Percentiles rank a stretch among this genome's conserved stretches.
Evolutionary conservation across 2,888 invertebrate species (phyloP).

Genomic region (Nudaria mundana): DNA sequence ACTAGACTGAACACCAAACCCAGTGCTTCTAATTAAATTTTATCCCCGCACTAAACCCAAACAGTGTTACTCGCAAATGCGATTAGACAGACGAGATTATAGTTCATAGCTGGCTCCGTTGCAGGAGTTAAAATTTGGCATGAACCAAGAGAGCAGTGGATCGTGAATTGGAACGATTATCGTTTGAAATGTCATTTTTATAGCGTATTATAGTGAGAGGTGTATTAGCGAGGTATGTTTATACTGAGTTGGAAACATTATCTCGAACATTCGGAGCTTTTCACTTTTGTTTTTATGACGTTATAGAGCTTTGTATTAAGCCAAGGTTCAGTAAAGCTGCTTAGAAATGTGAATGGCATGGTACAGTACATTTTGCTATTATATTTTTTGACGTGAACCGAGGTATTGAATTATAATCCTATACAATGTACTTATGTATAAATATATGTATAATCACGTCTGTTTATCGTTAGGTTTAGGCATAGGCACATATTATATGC

Average conservation of each 20-base stretch:
- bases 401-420: too few relatives aligned
- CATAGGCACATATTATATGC: too few relatives aligned
- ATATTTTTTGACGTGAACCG: too few relatives aligned
- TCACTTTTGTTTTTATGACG: constrained; percentile 15
- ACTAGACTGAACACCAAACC: constrained; percentile 24
- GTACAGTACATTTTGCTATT: too few relatives aligned
- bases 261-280: constrained; percentile 15
- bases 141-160: constrained; percentile 18
- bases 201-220: constrained; percentile 5
- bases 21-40: constrained; percentile 29
- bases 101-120: constrained; percentile 13
- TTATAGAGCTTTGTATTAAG: constrained; percentile 7
- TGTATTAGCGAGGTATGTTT: constrained; percentile 22
- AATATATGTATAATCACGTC: too few relatives aligned
- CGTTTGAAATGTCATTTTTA: constrained; percentile 18
- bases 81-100: constrained; percentile 17
- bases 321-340: too few relatives aligned
- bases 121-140: constrained; percentile 9
- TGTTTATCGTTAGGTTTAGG: too few relatives aligned
- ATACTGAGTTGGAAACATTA: constrained; percentile 13
- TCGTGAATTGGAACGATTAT: constrained; percentile 13
- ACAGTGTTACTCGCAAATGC: constrained; percentile 11
- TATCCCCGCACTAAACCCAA: constrained; percentile 21
- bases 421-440: too few relatives aligned
- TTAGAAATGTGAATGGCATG: too few relatives aligned